Conservation (phyloP, 2,113 vertebrate species). For the Cephalopterus ornatus region DNA sequence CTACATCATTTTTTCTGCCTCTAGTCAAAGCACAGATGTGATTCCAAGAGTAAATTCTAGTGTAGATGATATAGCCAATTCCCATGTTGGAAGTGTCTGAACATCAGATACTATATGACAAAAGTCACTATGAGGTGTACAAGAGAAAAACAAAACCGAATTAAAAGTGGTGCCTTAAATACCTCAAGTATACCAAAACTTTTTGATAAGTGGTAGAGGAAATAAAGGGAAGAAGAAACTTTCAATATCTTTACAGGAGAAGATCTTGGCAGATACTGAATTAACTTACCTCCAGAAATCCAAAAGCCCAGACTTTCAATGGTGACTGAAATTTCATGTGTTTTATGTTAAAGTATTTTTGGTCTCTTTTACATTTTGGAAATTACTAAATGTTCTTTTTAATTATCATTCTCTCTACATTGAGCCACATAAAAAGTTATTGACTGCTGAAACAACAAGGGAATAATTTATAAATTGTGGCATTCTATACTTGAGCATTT, state of each 20-base stretch:
- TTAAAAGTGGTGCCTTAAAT: not conserved
- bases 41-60: not conserved
- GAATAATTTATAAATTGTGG: not conserved
- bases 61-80: not conserved
- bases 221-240: not conserved
- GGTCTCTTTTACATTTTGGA: not conserved
- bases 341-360: not conserved
- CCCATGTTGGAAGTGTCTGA: not conserved
- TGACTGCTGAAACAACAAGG: not conserved
- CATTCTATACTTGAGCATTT: not conserved
- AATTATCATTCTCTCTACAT: not conserved
- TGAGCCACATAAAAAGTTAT: not conserved
- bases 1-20: not conserved
- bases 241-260: not conserved
- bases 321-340: not conserved
- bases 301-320: not conserved
- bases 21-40: not conserved
- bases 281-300: not conserved
- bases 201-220: not conserved
- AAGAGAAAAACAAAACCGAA: not conserved
- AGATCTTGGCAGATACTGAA: not conserved
- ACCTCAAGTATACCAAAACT: not conserved
- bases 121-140: not conserved
- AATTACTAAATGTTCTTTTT: not conserved
- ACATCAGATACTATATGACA: not conserved